Base-by-base conservation (phyloP, 2,888 invertebrate genomes). In the Luperina nickerlii region DNA sequence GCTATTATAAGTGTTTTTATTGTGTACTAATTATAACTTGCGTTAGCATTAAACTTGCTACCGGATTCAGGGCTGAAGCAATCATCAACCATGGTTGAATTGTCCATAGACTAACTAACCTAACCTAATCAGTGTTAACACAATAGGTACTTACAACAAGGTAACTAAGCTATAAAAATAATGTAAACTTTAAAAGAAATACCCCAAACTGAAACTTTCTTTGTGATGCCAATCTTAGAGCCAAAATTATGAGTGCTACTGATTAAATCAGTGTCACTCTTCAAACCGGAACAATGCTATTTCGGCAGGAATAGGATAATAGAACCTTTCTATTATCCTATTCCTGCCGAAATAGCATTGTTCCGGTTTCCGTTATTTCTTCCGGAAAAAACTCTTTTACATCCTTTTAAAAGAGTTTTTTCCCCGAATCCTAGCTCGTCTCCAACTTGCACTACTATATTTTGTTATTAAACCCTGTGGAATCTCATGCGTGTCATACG, bases 401-500 rank as follows among this genome's bases (percentile, higher is more conserved):
- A 60, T 60, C 11, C 57, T 11, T 11, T 11, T 5, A 57, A 57
- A 57, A 57, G 0, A 57, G 57, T 60, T 60, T 11, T 57, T n/a
- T n/a, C n/a, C 13, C 13, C 57, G 57, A 11, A 60, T 60, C n/a
- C 11, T n/a, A 60, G n/a, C 4, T 7, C 76, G 32, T 7, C 45
- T 32, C 2, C 54, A n/a, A 8, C 9, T 42, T 18, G 20, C 18
- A 24, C 18, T 9, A 18, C 20, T 11, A n/a, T 24, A 63, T 51
- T 32, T 69, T 78, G 60, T 67, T 65, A 38, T 54, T 20, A 48
- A 45, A 51, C 4, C 3, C 57, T 18, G 42, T 51, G 73, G 76
- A 76, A 80, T 83, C 62, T 63, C 74, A 65, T 48, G 76, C 65
- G 32, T 83, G 73, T 72, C 73, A 74, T 20, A 42, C 38, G 66